phyloP scores from a whole-genome alignment of 2,888 invertebrate genomes.

The Caenorhabditis drosophilae region DNA sequence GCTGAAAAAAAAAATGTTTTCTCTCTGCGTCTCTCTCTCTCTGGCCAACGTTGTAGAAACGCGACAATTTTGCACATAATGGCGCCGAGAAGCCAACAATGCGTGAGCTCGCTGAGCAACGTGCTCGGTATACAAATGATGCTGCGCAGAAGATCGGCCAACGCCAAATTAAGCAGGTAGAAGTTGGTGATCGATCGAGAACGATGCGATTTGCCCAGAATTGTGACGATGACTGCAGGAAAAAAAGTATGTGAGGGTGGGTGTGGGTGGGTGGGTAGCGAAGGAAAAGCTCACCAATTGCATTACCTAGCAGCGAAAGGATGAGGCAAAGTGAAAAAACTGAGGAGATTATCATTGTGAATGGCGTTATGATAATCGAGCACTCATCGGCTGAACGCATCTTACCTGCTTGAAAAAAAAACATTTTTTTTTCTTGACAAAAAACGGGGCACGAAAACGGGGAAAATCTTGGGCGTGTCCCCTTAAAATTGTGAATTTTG shows the following conservation, averaged over 20 bases:
- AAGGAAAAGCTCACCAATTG: slow-evolving; percentile 17
- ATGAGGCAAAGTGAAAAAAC: slow-evolving; percentile 25
- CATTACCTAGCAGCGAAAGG: slow-evolving; percentile 36
- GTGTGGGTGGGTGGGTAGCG: not conserved
- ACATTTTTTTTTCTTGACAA: too few relatives aligned
- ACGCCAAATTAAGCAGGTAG: slow-evolving; percentile 73
- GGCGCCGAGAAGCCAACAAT: slow-evolving; percentile 75
- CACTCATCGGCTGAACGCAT: slow-evolving; percentile 8
- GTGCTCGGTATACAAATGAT: slow-evolving; percentile 84
- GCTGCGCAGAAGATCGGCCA: slow-evolving; percentile 77
- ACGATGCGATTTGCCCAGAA: slow-evolving; percentile 70
- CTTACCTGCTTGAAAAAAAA: too few relatives aligned
- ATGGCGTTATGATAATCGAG: slow-evolving; percentile 26
- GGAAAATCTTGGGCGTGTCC: too few relatives aligned
- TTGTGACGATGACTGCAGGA: slow-evolving; percentile 69
- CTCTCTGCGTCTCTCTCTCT: not conserved
- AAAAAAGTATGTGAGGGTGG: too few relatives aligned
- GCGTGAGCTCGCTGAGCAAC: slow-evolving; percentile 69
- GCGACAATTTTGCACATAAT: slow-evolving; percentile 79
- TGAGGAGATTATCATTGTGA: slow-evolving; percentile 20
- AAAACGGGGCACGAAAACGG: too few relatives aligned
- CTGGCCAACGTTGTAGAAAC: slow-evolving; percentile 78
- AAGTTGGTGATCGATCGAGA: slow-evolving; percentile 73
- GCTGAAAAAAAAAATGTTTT: slow-evolving; percentile 73
- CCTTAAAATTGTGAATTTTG: too few relatives aligned